phyloP scores from a whole-genome alignment of 2,888 invertebrate genomes.

The Patella pellucida region DNA sequence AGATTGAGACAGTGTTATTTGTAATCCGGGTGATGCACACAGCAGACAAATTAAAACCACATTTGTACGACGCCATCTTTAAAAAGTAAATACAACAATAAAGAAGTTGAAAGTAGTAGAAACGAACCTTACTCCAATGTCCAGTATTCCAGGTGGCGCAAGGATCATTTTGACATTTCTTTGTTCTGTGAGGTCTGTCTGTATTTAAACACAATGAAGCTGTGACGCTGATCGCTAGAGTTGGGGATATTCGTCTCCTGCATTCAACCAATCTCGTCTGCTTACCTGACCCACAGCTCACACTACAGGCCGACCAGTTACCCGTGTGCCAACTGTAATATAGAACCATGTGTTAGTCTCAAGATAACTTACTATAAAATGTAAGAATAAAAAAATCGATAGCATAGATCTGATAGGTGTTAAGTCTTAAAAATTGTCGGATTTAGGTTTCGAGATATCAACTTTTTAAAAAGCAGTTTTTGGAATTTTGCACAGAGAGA shows the following conservation, averaged over 20 bases:
- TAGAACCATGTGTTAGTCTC: not conserved
- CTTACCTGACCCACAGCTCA: conserved; percentile 81
- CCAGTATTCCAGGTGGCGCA: conserved; percentile 74
- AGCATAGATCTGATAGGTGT: no score
- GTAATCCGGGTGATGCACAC: no score
- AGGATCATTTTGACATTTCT: conserved; percentile 56
- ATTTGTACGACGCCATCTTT: no score
- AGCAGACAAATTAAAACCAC: no score
- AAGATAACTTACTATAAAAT: no score
- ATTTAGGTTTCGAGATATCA: not conserved
- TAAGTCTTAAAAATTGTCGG: no score
- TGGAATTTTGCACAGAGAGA: no score
- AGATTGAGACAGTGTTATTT: no score
- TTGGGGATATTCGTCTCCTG: conserved; percentile 76
- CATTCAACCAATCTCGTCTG: conserved; percentile 84
- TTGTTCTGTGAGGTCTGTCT: conserved; percentile 68
- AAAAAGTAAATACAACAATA: no score
- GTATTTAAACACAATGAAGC: conserved; percentile 77
- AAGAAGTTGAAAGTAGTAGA: no score
- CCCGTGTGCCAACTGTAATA: conserved; percentile 80
- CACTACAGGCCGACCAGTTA: conserved; percentile 85
- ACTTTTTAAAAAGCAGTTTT: no score
- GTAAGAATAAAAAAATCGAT: no score
- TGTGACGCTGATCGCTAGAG: conserved; percentile 76
- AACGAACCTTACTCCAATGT: conserved; percentile 75